phyloP scores from a whole-genome alignment of 2,797 vertebrate species.

The Loriculus beryllinus region DNA sequence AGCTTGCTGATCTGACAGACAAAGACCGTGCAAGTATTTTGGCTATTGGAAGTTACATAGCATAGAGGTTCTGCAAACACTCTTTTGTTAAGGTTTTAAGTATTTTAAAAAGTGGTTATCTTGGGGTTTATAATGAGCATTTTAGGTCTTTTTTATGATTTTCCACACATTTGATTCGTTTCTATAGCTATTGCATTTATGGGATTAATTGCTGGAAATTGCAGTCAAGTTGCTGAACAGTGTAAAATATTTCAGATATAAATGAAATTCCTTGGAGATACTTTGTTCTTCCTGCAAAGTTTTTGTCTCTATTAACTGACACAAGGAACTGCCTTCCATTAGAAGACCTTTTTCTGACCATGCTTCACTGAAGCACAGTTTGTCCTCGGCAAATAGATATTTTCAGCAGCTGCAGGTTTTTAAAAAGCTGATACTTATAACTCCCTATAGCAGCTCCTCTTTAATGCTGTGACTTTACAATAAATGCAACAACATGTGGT shows the following conservation, averaged over 20 bases:
- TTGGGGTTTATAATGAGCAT: background rate
- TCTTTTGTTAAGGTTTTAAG: background rate
- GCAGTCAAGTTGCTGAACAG: background rate
- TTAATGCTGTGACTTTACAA: constrained; percentile 2
- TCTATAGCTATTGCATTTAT: background rate
- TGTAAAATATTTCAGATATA: background rate
- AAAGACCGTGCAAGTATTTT: background rate
- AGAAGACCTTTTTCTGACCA: background rate
- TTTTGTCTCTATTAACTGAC: background rate
- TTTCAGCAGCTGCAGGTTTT: constrained; percentile 32
- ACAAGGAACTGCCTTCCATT: background rate
- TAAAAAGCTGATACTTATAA: constrained; percentile 18
- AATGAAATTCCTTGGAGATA: background rate
- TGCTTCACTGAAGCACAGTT: background rate
- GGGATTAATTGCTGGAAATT: background rate
- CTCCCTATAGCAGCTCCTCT: background rate
- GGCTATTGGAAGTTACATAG: background rate
- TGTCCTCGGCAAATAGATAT: background rate
- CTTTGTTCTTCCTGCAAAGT: background rate
- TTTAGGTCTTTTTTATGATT: background rate
- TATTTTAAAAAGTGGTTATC: background rate
- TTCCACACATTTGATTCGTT: background rate
- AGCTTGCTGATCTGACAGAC: background rate
- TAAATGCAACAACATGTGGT: background rate
- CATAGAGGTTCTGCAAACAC: background rate